These are phyloP conservation scores for Elegia similella DNA, from an alignment of 2,888 invertebrate genomes.

Conservation along the genomic window DNA sequence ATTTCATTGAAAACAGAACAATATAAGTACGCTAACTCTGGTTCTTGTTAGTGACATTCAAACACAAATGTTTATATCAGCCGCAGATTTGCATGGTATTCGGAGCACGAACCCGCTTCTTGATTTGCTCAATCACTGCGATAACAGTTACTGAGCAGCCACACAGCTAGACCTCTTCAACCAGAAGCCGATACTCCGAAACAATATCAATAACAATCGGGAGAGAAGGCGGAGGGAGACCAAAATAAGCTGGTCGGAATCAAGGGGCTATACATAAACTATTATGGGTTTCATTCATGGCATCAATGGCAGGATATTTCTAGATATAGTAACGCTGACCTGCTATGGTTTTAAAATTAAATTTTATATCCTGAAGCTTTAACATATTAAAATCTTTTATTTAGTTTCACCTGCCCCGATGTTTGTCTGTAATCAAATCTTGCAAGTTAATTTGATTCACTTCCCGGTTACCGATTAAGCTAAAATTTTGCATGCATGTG, in stretches of 20 bases:
- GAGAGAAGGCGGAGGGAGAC: neutral
- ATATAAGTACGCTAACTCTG: neutral
- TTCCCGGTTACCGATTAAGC: too few species aligned
- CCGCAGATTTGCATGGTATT: neutral
- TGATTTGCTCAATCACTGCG: constrained; percentile 11
- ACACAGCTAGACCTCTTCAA: constrained; percentile 7
- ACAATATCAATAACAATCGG: neutral
- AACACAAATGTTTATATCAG: neutral
- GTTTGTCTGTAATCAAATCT: too few species aligned
- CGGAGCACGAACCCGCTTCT: neutral
- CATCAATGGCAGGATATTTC: neutral
- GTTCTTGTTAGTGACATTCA: neutral
- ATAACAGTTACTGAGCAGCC: constrained; percentile 11
- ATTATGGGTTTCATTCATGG: neutral
- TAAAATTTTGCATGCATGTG: too few species aligned
- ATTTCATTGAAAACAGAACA: neutral
- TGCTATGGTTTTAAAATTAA: neutral
- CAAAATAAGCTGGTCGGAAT: neutral
- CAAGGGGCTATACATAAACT: neutral
- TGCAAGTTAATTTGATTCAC: too few species aligned
- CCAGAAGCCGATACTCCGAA: neutral
- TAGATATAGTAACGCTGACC: neutral
- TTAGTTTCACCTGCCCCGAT: too few species aligned
- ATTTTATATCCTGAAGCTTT: neutral
- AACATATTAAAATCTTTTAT: too few species aligned